Evolutionary conservation across 2,113 vertebrate genomes (phyloP), one percentile per base, ranked within the genome.

Genomic region (Capreolus pygargus): DNA sequence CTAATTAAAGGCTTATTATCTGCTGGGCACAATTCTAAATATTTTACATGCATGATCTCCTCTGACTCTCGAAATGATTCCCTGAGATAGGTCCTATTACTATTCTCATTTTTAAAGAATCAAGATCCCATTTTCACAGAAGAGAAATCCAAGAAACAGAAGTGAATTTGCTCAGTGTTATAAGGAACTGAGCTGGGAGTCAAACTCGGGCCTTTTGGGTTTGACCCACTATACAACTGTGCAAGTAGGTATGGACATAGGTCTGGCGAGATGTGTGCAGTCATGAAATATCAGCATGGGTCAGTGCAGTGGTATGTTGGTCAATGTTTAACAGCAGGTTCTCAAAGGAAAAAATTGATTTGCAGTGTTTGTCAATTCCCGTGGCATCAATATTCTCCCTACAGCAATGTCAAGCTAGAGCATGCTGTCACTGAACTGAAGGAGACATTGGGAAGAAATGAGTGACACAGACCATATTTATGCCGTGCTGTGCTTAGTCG

Each of bases 81-180:
- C 58, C 4, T 11, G 16, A 89, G 47, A 16, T 61, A 52, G 14
- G 25, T 47, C 33, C 33, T 88, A 15, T n/a, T 47, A 58, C 58
- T 17, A 70, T 3, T 21, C 52, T 21, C 39, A 79, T 67, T 96
- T 96, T 64, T 30, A 43, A 7, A 82, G 86, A 85, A 85, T 74
- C 60, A 91, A n/a, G 30, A 57, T 7, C 58, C 76, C 27, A n/a
- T 55, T 92, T 86, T 79, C 33, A 57, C 33, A 95, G 86, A 93
- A 23, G 25, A 93, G 83, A n/a, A 61, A 87, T n/a, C 36, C 55
- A 84, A 96, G n/a, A 70, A 83, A 74, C 55, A 89, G 50, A 90
- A 21, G 8, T 81, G 52, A 86, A 86, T 84, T 70, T 95, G 81
- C n/a, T 45, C 17, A 43, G 12, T 45, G 55, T 61, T 67, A 60